Percentiles rank a stretch among this genome's conserved stretches.
Conservation (phyloP, 92 coral and sea anemone species). For the Montipora capitata region DNA sequence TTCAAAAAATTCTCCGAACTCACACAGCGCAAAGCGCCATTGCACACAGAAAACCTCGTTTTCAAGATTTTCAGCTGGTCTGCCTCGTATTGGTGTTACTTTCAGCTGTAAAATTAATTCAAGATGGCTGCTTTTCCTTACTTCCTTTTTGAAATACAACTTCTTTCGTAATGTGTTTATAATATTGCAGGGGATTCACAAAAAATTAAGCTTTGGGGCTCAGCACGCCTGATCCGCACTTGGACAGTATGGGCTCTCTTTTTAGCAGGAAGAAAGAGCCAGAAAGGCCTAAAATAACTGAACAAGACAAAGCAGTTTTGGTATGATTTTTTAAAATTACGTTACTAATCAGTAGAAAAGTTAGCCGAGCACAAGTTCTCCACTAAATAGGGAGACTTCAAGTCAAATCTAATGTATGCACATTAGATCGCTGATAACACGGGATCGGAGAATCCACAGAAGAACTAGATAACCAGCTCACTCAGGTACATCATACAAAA, state of each 20-base stretch:
- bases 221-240: neutral
- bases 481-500: no score
- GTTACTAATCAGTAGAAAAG: no score
- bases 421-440: no score
- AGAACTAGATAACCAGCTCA: no score
- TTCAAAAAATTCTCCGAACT: conserved; percentile 63
- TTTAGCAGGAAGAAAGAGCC: conserved; percentile 95
- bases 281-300: conserved; percentile 91
- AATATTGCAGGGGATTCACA: neutral
- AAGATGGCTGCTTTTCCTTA: conserved; percentile 38
- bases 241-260: conserved; percentile 81
- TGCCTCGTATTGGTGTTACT: conserved; percentile 59
- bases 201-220: neutral
- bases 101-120: conserved; percentile 29
- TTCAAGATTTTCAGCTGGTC: conserved; percentile 31
- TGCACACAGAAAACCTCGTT: conserved; percentile 48
- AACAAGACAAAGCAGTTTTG: conserved; percentile 97
- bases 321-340: conserved; percentile 46
- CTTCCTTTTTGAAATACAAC: conserved; percentile 26
- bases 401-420: no score
- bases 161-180: neutral
- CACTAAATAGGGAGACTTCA: no score
- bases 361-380: no score
- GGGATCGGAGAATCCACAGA: no score
- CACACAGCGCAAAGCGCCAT: conserved; percentile 94